Conservation (phyloP, 2,113 vertebrate species). For the Xenopus borealis region DNA sequence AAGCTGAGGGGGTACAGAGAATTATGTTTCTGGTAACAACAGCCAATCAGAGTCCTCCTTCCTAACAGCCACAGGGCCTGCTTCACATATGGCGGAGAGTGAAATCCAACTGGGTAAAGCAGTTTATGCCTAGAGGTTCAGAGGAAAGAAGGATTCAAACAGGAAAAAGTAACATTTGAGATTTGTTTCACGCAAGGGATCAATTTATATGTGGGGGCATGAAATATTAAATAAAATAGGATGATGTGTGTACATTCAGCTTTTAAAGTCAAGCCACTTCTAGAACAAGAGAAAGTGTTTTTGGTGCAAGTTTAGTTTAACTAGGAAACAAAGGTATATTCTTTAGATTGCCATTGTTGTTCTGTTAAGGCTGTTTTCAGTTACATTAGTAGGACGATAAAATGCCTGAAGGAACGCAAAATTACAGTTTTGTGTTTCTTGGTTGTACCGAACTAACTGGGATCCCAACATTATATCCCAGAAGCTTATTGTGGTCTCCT, state of each 20-base stretch:
- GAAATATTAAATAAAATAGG: neutral
- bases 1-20: neutral
- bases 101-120: neutral
- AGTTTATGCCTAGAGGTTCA: neutral
- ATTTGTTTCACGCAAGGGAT: conserved; percentile 4
- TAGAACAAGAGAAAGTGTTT: conserved; percentile 7
- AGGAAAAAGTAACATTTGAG: conserved; percentile 19
- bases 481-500: conserved; percentile 1
- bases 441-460: conserved; percentile 29
- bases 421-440: conserved; percentile 7
- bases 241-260: conserved; percentile 14
- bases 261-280: conserved; percentile 22
- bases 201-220: neutral
- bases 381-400: neutral
- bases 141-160: neutral
- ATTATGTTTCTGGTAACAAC: no score
- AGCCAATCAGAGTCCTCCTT: no score
- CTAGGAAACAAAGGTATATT: neutral
- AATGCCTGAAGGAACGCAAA: neutral
- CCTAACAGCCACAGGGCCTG: no score
- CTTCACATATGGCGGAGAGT: neutral
- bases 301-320: no score
- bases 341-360: neutral
- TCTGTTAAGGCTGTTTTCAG: neutral
- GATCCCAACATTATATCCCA: conserved; percentile 11